Percentiles rank a stretch among this genome's conserved stretches.
Conservation (phyloP, 2,797 vertebrate genomes). For the Gymnodraco acuticeps region DNA sequence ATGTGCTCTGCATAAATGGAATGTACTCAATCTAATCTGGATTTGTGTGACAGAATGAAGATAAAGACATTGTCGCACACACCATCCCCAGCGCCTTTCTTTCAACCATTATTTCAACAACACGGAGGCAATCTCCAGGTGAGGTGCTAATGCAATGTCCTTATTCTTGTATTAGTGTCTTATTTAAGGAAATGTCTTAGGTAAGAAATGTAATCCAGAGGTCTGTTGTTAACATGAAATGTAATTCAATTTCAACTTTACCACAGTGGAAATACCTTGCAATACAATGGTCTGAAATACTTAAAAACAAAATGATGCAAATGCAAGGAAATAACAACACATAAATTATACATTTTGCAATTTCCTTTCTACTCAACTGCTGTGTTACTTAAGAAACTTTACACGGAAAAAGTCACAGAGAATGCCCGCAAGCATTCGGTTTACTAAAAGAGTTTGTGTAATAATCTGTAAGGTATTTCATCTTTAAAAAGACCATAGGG, state of each 20-base stretch:
- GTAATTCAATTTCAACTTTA: background rate
- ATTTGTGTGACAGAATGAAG: conserved; percentile 61
- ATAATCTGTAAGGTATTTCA: background rate
- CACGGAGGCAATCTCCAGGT: conserved; percentile 70
- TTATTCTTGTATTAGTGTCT: background rate
- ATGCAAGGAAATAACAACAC: background rate
- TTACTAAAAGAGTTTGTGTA: background rate
- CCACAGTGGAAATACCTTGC: background rate
- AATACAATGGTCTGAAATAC: background rate
- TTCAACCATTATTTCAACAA: conserved; percentile 63
- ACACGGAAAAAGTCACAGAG: background rate
- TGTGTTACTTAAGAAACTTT: background rate
- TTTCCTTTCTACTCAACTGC: background rate
- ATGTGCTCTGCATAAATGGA: background rate
- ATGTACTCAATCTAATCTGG: background rate
- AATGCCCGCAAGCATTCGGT: background rate
- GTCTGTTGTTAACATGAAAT: background rate
- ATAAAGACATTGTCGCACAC: conserved; percentile 60
- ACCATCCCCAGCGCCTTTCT: conserved; percentile 74
- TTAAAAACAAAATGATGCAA: background rate
- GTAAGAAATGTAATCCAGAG: background rate
- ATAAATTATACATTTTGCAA: no score
- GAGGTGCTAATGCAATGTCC: background rate
- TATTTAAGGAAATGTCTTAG: background rate
- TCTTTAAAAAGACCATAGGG: background rate